Base-by-base conservation (phyloP, 2,888 invertebrate species). In the Pristionchus arcanus region DNA sequence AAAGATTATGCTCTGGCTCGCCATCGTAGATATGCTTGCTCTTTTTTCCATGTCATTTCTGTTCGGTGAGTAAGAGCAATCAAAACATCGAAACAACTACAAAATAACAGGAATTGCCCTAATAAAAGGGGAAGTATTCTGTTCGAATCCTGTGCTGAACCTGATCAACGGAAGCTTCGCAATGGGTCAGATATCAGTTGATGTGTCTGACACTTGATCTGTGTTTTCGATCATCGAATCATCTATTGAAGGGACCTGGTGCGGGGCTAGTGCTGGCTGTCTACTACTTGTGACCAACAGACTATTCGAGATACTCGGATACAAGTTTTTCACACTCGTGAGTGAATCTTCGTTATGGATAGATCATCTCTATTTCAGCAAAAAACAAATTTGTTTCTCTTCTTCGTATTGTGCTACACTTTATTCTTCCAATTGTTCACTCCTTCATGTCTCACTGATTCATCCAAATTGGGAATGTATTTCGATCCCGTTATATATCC, bases 131-230 rank as follows among this genome's bases (percentile, higher is more conserved):
- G 71, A 71, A 34, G 71, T 71, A 16, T 71, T 71, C 31, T 71
- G 71, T 71, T 71, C 71, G 31, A 71, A 71, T 71, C 71, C 71
- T n/a, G 21, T 34, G 71, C 21, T 71, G 71, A 3, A 71, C 34
- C 28, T 71, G 34, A 34, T 71, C 7, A 34, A 34, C 21, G 71
- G 71, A 31, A 34, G 71, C 71, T 34, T 71, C 34, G 71, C 71
- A 34, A 13, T 71, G 16, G 71, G 71, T 71, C 55, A 9, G 55
- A 71, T 31, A 28, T 25, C 66, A 28, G n/a, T 25, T 28, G 66
- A 28, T 66, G 66, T 66, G 28, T 66, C 25, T 13, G 9, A 28
- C 66, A 66, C 66, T 66, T 66, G 66, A 66, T 66, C 28, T 28
- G 25, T 66, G 5, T 66, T 66, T n/a, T 25, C 66, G 28, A 28